A percentile compares a stretch with the other conserved stretches of the same genome.
These are phyloP conservation scores for human DNA, from an alignment of 2,113 vertebrate genomes.

Conservation along the genomic window GRCh38 chrX:17358001-17358500, in stretches of 20 bases:
- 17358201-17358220: not conserved
- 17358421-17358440: not conserved
- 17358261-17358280: not conserved
- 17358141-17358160: not conserved
- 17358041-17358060: not conserved
- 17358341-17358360: not conserved
- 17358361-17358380: not conserved
- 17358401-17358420: not conserved
- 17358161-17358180: not conserved
- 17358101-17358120: not conserved
- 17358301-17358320: slow-evolving; percentile 11
- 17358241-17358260: not conserved
- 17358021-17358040: not conserved
- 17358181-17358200: not conserved
- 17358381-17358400: not conserved
- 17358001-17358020: not conserved
- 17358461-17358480: not conserved
- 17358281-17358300: not conserved
- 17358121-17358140: not conserved
- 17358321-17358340: not conserved
- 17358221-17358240: not conserved
- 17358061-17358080: slow-evolving; percentile 7
- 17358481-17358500: not conserved
- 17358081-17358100: not conserved
- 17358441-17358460: not conserved